Base-by-base conservation (phyloP, 2,113 vertebrate species). In the Istiophorus platypterus region DNA sequence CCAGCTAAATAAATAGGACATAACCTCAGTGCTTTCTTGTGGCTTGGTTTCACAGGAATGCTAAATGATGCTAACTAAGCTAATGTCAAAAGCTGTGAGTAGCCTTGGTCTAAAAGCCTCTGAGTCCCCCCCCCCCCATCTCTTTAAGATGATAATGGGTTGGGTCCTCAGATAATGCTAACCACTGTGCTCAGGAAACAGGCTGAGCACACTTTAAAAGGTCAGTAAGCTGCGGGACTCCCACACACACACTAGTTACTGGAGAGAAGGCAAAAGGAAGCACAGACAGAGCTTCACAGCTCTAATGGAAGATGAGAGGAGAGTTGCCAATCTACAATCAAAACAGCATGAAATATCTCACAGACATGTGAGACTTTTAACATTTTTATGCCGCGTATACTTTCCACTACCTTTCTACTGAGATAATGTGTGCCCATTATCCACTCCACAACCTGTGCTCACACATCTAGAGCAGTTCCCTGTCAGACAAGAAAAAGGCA, bases 171-270 rank as follows among this genome's bases (percentile, higher is more conserved):
- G 64, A 78, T 49, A 59, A n/a, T 73, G 49, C 37, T 13, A 63
- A 86, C 73, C 49, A 47, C 79, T 61, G 58, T 70, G 45, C 49
- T 57, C 70, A 67, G 81, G 71, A 73, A 75, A 85, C 45, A 39
- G 45, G 57, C 72, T 61, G 57, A 76, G 67, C 74, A 78, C 77
- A 78, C 80, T 81, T 85, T 85, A 81, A 90, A 92, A 90, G 85
- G 90, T 89, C 87, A 91, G 73, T 52, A 72, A 81, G 77, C 87
- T 69, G 42, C 47, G 62, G 72, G 70, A 82, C 81, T 86, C 82
- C 85, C 29, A 86, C 76, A 80, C 29, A 86, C 76, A 80, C 59
- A 61, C 63, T 42, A 69, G 57, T 76, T 39, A 54, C 24, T 14
- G 56, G 12, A 78, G n/a, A 80, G 41, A 20, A 69, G 45, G 45